Conservation (phyloP, 1,140 invertebrate species). For the Oncopeltus fasciatus region DNA sequence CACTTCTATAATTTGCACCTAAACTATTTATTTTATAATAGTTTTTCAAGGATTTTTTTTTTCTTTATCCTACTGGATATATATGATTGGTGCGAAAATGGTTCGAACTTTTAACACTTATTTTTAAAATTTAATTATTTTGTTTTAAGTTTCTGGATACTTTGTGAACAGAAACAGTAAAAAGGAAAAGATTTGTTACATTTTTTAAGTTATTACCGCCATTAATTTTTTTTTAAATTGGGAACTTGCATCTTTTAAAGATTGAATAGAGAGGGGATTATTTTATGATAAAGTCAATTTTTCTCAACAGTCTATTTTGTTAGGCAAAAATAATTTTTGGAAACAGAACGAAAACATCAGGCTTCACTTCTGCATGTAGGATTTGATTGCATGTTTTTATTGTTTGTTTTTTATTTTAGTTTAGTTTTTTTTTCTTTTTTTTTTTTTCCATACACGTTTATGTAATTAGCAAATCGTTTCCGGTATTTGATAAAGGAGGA, state of each 20-base stretch:
- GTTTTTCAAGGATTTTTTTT: background rate
- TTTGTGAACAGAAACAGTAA: background rate
- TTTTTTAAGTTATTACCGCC: background rate
- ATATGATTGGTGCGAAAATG: conserved; percentile 16
- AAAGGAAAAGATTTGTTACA: background rate
- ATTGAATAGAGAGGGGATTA: background rate
- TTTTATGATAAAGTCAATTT: background rate
- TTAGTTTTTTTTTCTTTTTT: no score
- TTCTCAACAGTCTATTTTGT: no score
- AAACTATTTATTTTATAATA: background rate
- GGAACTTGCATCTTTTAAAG: background rate
- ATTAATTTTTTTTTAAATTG: background rate
- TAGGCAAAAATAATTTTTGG: background rate
- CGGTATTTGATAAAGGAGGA: no score
- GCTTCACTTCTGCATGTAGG: conserved; percentile 8
- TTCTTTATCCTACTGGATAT: background rate
- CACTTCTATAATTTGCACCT: background rate
- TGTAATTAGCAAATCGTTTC: no score
- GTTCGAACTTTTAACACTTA: conserved; percentile 17
- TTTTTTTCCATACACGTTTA: no score
- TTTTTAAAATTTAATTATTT: background rate
- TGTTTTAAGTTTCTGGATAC: background rate
- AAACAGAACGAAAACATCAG: background rate
- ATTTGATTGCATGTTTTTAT: conserved; percentile 3
- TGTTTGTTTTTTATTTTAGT: background rate